phyloP scores from a whole-genome alignment of 2,888 invertebrate species.

The Drosophila villosipedis region DNA sequence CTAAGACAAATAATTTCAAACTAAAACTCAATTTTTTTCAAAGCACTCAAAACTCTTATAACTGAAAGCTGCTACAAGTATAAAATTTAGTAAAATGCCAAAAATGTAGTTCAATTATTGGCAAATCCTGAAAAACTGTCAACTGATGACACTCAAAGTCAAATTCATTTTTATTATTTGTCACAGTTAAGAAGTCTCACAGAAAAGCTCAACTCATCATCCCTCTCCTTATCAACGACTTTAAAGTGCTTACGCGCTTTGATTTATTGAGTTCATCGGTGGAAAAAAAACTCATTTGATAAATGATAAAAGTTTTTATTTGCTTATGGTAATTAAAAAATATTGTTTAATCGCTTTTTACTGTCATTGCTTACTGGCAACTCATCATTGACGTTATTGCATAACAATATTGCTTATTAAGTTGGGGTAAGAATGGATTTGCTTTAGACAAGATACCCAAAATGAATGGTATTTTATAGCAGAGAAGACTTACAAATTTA shows the following conservation, averaged over 20 bases:
- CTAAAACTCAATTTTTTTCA: neutral
- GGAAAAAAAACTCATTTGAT: conserved; percentile 53
- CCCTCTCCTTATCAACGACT: conserved; percentile 25
- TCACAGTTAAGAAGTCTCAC: conserved; percentile 11
- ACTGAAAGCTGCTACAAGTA: neutral
- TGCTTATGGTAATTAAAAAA: conserved; percentile 73
- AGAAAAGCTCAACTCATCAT: conserved; percentile 37
- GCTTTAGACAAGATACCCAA: neutral
- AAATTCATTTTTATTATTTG: conserved; percentile 21
- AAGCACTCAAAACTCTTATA: neutral
- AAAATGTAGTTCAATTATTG: neutral
- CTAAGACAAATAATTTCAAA: neutral
- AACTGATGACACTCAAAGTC: conserved; percentile 32
- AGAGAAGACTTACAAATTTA: neutral
- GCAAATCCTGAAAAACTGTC: neutral
- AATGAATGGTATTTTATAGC: neutral
- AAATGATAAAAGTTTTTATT: conserved; percentile 76
- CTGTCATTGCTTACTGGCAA: conserved; percentile 36
- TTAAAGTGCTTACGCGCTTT: conserved; percentile 66
- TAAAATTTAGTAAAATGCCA: neutral
- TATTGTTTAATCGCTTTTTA: conserved; percentile 49
- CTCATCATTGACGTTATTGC: conserved; percentile 24
- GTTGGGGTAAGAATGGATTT: neutral
- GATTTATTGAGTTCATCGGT: conserved; percentile 72
- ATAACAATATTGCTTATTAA: neutral